Evolutionary conservation across 2,113 vertebrate genomes (phyloP).

Genomic region (Trinectes maculatus): DNA sequence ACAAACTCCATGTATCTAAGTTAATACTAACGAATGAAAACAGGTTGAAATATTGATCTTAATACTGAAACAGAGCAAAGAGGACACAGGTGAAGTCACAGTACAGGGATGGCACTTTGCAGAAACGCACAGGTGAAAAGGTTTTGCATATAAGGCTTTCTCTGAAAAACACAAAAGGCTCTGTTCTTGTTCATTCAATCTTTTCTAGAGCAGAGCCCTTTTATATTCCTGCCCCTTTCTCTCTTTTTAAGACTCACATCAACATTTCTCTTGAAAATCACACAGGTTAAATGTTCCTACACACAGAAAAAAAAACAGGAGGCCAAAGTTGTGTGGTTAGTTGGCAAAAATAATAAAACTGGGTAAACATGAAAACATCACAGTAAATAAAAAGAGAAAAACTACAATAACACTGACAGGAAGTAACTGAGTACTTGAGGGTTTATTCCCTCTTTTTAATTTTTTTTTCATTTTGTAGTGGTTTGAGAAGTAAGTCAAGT

Average conservation of each 20-base stretch:
- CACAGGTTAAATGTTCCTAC: constrained; percentile 95
- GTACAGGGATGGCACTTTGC: constrained; percentile 98
- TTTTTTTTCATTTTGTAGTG: constrained; percentile 86
- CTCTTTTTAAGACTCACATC: constrained; percentile 90
- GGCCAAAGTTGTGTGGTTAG: constrained; percentile 94
- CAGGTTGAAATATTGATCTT: constrained; percentile 85
- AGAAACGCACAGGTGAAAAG: constrained; percentile 96
- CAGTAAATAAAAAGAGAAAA: constrained; percentile 82
- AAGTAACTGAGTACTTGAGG: constrained; percentile 72
- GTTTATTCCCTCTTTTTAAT: constrained; percentile 27
- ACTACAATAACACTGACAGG: constrained; percentile 87
- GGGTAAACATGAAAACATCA: constrained; percentile 83
- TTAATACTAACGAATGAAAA: constrained; percentile 96
- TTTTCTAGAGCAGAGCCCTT: constrained; percentile 50
- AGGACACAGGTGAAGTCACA: constrained; percentile 89
- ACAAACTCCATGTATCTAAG: constrained; percentile 92
- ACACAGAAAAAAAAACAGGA: constrained; percentile 86
- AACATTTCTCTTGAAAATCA: constrained; percentile 87
- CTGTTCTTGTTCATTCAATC: no score
- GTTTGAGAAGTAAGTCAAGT: constrained; percentile 91
- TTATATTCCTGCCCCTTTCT: constrained; percentile 80
- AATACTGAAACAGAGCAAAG: constrained; percentile 95
- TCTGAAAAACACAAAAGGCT: constrained; percentile 79
- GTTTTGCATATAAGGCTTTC: constrained; percentile 99
- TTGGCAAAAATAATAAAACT: constrained; percentile 75